Evolutionary conservation across 2,888 invertebrate species (phyloP), one percentile per base, ranked within the genome.

Genomic region (Portevinia maculata): DNA sequence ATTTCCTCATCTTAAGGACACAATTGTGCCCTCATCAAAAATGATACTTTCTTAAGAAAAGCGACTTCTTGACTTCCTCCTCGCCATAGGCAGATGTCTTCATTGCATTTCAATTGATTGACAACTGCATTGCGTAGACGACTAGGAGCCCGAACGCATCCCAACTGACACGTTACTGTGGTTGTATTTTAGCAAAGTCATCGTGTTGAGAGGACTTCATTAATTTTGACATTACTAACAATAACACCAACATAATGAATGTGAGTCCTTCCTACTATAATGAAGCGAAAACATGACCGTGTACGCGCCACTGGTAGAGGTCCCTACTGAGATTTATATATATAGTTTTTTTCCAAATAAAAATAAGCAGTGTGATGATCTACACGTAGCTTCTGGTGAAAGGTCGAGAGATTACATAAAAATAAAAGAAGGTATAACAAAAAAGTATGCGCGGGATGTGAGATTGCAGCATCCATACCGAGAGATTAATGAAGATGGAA

Each of bases 141-240:
- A 34, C 34, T n/a, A n/a, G n/a, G n/a, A n/a, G n/a, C 48, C 48
- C 19, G 5, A 53, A 44, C 53, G 21, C 67, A 34, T 55, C 44
- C 15, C 24, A 44, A 67, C 21, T 53, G 53, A 67, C 15, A 52
- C 15, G 15, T 9, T 69, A 34, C 44, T 71, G 52, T n/a, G n/a
- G n/a, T n/a, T n/a, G n/a, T n/a, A n/a, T 52, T 59, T 53, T 32
- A 4, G 52, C 32, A 41, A 39, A 64, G 53, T 64, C 73, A 73
- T 64, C 62, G 17, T 34, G 52, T 44, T 44, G 53, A 62, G 73
- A 73, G 55, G 62, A 73, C 73, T 73, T 73, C 73, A 73, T 73
- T 64, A 73, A 73, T 64, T 62, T 21, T 55, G 69, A 59, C 69
- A 55, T 15, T 34, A 64, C 8, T 3, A 64, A 73, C 39, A 73